Evolutionary conservation across 2,888 invertebrate genomes (phyloP).

Genomic region (Thysanoteuthis rhombus): DNA sequence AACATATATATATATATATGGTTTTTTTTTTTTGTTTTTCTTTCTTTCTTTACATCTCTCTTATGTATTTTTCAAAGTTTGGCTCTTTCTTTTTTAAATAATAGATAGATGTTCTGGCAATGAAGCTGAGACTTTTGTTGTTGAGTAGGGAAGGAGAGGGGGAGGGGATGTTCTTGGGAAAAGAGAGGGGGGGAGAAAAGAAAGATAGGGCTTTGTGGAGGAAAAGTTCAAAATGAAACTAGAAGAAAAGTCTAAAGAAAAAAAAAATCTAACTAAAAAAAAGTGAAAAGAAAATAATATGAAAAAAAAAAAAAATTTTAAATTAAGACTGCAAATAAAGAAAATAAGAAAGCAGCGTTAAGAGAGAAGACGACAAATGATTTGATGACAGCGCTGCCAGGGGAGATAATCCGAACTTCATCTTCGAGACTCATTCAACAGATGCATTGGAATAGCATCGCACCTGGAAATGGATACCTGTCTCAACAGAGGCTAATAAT

Average conservation of each 20-base stretch:
- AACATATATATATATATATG: no score
- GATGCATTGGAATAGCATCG: no score
- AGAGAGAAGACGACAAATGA: neutral
- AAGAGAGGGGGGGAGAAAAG: neutral
- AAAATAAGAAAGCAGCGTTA: neutral
- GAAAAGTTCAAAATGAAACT: no score
- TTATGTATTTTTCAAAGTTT: neutral
- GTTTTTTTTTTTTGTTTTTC: neutral
- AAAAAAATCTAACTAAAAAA: neutral
- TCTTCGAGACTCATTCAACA: no score
- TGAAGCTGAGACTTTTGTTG: no score
- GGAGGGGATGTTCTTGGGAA: neutral
- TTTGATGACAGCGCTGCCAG: no score
- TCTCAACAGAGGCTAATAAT: no score
- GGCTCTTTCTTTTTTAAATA: neutral
- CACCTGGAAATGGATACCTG: no score
- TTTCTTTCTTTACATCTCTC: neutral
- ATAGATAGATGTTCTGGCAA: neutral
- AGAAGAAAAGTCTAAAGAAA: no score
- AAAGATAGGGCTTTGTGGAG: neutral
- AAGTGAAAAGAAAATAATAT: neutral
- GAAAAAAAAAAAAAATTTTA: neutral
- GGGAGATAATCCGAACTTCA: no score
- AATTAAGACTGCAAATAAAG: neutral
- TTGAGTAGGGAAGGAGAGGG: neutral